Conservation (phyloP, 2,113 vertebrate genomes). For the Podocnemis expansa region DNA sequence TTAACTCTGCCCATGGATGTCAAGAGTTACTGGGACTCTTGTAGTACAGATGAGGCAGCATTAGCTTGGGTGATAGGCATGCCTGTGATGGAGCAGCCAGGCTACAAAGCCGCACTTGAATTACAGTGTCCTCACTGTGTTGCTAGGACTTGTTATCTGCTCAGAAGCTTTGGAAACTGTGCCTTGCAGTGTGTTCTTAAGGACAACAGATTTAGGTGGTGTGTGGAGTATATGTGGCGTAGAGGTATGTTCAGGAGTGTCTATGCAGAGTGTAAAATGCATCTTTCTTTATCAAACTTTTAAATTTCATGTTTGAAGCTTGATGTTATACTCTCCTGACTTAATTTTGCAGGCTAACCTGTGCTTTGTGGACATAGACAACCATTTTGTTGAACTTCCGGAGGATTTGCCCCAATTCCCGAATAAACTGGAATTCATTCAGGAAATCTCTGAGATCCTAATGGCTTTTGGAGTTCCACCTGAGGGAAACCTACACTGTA, state of each 20-base stretch:
- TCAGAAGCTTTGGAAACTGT: neutral
- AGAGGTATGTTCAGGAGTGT: neutral
- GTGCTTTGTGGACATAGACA: conserved; percentile 99
- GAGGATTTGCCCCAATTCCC: conserved; percentile 98
- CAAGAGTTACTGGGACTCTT: neutral
- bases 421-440: conserved; percentile 97
- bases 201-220: neutral
- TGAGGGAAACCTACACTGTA: conserved; percentile 90
- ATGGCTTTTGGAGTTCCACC: conserved; percentile 92
- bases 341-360: conserved; percentile 89
- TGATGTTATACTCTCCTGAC: conserved; percentile 15
- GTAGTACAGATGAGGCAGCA: neutral
- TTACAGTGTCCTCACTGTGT: neutral
- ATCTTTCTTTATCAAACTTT: neutral
- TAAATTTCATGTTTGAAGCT: neutral
- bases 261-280: neutral
- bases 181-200: neutral
- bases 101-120: neutral
- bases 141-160: neutral
- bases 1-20: neutral
- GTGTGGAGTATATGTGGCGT: neutral
- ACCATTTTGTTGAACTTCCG: conserved; percentile 97
- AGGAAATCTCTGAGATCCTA: conserved; percentile 96
- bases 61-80: neutral
- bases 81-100: neutral